Evolutionary conservation across 2,888 invertebrate species (phyloP), one percentile per base, ranked within the genome.

Genomic region (Drosophila rubida): DNA sequence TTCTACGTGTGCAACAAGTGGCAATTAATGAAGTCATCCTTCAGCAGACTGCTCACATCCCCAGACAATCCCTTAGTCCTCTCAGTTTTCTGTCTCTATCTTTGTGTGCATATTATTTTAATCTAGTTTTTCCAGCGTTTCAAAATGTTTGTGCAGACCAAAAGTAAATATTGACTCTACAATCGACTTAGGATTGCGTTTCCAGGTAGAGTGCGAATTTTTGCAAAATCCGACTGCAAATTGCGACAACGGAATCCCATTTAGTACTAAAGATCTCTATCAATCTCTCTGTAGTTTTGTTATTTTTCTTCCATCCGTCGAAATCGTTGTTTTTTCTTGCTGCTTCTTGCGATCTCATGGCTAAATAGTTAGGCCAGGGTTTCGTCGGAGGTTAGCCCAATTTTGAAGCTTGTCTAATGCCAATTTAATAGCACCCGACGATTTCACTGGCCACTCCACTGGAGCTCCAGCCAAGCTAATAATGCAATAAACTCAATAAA

Each of bases 81-180:
- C n/a, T 54, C 27, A 42, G 1, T 50, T 8, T 22, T 16, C 30
- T 51, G 6, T 41, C 44, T 41, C 44, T 41, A 61, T 63, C 50
- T 64, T 16, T 4, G 11, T 14, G 41, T 39, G 22, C 30, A 37
- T 83, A 78, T 83, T 83, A 68, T 80, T 84, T 66, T 83, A 83
- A 83, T 83, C 83, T 76, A 87, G 78, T 69, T 78, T 75, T 50
- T 41, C 55, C 32, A 2, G 11, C 30, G 37, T 32, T 32, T 59
- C 67, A 69, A 63, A 59, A 63, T 59, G 35, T 45, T 54, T 55
- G 30, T 39, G 50, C 27, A 45, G 14, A 37, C 46, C 39, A 78
- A 82, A 82, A 87, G 69, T 76, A 83, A 90, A 90, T 89, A 89
- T 89, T 90, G 90, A 89, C 90, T 88, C 73, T 89, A 60, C 75